These are phyloP conservation scores for Aproaerema taeniolella DNA, from an alignment of 2,888 invertebrate species.

Conservation along the genomic window DNA sequence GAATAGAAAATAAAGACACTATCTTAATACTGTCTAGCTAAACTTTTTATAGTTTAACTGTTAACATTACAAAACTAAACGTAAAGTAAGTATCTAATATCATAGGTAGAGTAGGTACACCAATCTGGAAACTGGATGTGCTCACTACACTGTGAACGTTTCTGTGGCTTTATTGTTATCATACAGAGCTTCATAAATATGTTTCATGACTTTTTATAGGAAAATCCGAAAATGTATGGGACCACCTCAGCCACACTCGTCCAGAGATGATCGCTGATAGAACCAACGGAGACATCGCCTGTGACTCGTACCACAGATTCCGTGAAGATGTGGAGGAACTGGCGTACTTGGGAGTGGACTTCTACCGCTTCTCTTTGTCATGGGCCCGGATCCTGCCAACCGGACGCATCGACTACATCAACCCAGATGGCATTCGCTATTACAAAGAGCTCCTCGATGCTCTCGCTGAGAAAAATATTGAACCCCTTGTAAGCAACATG, in stretches of 20 bases:
- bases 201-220: slow-evolving; percentile 64
- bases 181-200: no score
- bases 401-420: slow-evolving; percentile 74
- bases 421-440: slow-evolving; percentile 79
- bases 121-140: no score
- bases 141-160: no score
- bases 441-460: slow-evolving; percentile 81
- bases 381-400: slow-evolving; percentile 81
- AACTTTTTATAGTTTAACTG: no score
- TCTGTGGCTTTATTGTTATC: no score
- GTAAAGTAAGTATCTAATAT: no score
- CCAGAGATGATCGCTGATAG: slow-evolving; percentile 79
- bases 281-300: slow-evolving; percentile 81
- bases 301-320: slow-evolving; percentile 83
- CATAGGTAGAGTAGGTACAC: no score
- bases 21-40: no score
- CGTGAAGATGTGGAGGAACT: slow-evolving; percentile 76
- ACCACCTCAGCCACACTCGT: slow-evolving; percentile 66
- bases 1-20: no score
- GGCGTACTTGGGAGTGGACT: slow-evolving; percentile 71
- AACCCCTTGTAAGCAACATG: slow-evolving; percentile 68
- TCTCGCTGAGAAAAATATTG: slow-evolving; percentile 78
- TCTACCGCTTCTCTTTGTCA: slow-evolving; percentile 77
- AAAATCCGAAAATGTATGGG: slow-evolving; percentile 82
- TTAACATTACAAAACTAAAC: no score